These are phyloP conservation scores for Seira sanloemensis DNA, from an alignment of 2,888 invertebrate species.

Conservation along the genomic window DNA sequence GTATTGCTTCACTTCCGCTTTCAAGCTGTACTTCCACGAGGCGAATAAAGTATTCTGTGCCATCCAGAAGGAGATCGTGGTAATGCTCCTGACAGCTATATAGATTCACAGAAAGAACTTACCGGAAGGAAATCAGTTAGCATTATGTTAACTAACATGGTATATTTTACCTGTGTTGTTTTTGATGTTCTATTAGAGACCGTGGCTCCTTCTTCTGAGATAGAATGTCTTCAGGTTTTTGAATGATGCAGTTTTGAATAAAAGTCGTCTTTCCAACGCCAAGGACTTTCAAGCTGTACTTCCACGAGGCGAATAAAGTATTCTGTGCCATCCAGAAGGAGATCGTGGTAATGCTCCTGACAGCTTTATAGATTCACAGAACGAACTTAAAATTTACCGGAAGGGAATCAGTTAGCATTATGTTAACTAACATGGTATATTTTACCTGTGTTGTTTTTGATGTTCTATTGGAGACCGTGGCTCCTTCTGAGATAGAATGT, in stretches of 20 bases:
- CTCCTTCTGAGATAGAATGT: no score
- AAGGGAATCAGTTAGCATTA: not conserved
- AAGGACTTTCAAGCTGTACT: conserved; percentile 78
- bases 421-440: no score
- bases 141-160: no score
- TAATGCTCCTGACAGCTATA: conserved; percentile 25
- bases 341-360: conserved; percentile 78
- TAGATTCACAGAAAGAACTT: not conserved
- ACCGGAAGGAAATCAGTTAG: not conserved
- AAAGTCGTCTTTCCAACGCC: conserved; percentile 94
- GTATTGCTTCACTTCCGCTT: not conserved
- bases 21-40: conserved; percentile 26
- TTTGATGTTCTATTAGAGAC: not conserved
- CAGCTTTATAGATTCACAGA: not conserved
- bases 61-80: conserved; percentile 84
- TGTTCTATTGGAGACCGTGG: not conserved
- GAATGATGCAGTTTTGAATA: conserved; percentile 87
- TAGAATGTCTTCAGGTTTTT: conserved; percentile 82
- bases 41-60: conserved; percentile 79
- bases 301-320: conserved; percentile 74
- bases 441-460: not conserved
- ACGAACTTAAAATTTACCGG: not conserved
- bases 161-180: not conserved
- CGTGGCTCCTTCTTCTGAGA: no score
- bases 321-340: conserved; percentile 84